phyloP scores from a whole-genome alignment of 1,140 invertebrate species.

The Homalodisca vitripennis region DNA sequence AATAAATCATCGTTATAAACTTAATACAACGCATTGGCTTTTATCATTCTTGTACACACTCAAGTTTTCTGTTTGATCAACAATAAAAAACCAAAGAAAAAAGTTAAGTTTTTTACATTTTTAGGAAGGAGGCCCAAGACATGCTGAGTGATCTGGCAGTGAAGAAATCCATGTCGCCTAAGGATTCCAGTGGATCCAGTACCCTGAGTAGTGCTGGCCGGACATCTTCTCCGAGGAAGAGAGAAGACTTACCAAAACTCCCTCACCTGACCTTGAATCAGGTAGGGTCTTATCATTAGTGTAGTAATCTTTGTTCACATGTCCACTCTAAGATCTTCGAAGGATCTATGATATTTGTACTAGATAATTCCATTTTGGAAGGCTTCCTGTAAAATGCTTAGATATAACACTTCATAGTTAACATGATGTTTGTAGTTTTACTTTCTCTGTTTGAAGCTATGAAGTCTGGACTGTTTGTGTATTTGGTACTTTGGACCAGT shows the following conservation, averaged over 20 bases:
- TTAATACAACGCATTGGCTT: conserved; percentile 15
- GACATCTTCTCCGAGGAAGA: conserved; percentile 44
- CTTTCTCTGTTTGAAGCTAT: no score
- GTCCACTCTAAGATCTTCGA: no score
- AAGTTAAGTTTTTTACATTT: conserved; percentile 34
- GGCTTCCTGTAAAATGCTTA: no score
- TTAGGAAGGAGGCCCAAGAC: conserved; percentile 77
- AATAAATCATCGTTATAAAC: no score
- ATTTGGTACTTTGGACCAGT: no score
- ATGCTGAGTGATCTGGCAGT: conserved; percentile 78
- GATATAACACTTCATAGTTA: no score
- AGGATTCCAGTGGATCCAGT: conserved; percentile 50
- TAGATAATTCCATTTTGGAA: no score
- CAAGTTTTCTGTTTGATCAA: neutral
- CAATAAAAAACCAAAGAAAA: neutral
- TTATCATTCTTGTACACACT: neutral
- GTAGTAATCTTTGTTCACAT: no score
- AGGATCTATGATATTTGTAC: no score
- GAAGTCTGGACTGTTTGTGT: no score
- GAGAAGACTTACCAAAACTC: conserved; percentile 44
- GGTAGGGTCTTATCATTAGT: neutral
- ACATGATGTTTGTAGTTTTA: no score
- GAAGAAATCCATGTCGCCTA: conserved; percentile 62
- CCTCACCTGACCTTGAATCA: conserved; percentile 36
- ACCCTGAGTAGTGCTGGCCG: conserved; percentile 39